Evolutionary conservation across 2,797 vertebrate species (phyloP), one percentile per base, ranked within the genome.

Genomic region (Glyptemys insculpta): DNA sequence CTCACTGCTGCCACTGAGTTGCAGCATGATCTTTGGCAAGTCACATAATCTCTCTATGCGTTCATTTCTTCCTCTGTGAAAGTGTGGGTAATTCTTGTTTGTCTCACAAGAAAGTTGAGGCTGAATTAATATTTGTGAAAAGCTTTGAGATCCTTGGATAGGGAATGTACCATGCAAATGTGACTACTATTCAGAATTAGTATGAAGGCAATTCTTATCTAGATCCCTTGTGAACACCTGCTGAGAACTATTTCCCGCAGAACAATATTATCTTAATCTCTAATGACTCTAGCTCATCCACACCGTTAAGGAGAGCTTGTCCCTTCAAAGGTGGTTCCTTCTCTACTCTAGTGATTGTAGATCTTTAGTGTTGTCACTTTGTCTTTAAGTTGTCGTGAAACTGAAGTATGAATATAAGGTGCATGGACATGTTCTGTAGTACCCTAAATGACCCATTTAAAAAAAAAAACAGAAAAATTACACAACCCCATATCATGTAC

Each of bases 381-480:
- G 65, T 41, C 68, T 41, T 41, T 72, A 72, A 21, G 10, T 72
- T 41, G n/a, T 41, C 6, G 47, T 95, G 83, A 50, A 92, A 83
- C 83, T 93, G 47, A 54, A 85, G 15, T 6, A 10, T 11, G 41
- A 79, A 0, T 90, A 49, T 89, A 34, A 21, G 41, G 83, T 83
- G 91, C 47, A 19, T 34, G 50, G 37, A 47, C 3, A 2, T 49
- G 44, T 72, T 41, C 74, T 31, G 29, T 49, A 49, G 44, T 49
- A 78, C 54, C 87, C 83, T 85, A 92, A 88, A 16, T 68, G 79
- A 78, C 44, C 8, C 29, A 41, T 41, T 12, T 76, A 56, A 68
- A 91, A 83, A 59, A 86, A 44, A 89, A 96, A 31, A 57, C 56
- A 85, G 81, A 90, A 92, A 41, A 83, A 57, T 25, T 90, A 93